Percentiles rank a stretch among this genome's conserved stretches.
These are phyloP conservation scores for Anniella stebbinsi DNA, from an alignment of 2,797 vertebrate species.

Conservation along the genomic window DNA sequence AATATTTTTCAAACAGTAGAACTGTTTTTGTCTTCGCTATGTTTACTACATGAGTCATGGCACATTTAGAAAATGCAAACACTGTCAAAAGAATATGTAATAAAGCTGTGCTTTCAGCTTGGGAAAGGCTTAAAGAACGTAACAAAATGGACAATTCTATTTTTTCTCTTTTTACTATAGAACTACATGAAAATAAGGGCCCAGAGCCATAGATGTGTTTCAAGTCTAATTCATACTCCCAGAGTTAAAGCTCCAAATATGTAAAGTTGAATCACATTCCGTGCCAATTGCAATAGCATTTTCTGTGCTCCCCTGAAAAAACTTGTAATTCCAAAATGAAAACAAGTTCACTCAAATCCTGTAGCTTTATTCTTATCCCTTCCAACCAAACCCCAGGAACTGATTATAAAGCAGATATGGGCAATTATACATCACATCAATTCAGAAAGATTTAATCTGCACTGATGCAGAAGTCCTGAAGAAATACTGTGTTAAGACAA, in stretches of 20 bases:
- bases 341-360: conserved; percentile 67
- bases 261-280: conserved; percentile 68
- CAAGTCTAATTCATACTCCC: conserved; percentile 68
- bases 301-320: conserved; percentile 61
- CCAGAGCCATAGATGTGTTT: conserved; percentile 60
- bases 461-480: conserved; percentile 67
- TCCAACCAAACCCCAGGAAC: conserved; percentile 63
- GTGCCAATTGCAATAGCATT: conserved; percentile 66
- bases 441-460: conserved; percentile 73
- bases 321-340: conserved; percentile 72
- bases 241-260: conserved; percentile 67
- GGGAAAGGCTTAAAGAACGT: conserved; percentile 68
- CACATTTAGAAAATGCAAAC: conserved; percentile 60
- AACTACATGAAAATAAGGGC: conserved; percentile 69
- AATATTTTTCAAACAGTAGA: conserved; percentile 66
- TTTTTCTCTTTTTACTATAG: conserved; percentile 58
- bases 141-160: conserved; percentile 61
- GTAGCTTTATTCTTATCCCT: conserved; percentile 72
- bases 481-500: conserved; percentile 65
- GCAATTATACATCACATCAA: conserved; percentile 69
- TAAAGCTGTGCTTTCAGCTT: conserved; percentile 70
- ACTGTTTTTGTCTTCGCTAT: conserved; percentile 53
- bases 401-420: conserved; percentile 70
- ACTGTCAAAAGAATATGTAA: conserved; percentile 62
- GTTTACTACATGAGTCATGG: conserved; percentile 61